These are phyloP conservation scores for Parthenolecanium corni DNA, from an alignment of 2,888 invertebrate species.

Conservation along the genomic window DNA sequence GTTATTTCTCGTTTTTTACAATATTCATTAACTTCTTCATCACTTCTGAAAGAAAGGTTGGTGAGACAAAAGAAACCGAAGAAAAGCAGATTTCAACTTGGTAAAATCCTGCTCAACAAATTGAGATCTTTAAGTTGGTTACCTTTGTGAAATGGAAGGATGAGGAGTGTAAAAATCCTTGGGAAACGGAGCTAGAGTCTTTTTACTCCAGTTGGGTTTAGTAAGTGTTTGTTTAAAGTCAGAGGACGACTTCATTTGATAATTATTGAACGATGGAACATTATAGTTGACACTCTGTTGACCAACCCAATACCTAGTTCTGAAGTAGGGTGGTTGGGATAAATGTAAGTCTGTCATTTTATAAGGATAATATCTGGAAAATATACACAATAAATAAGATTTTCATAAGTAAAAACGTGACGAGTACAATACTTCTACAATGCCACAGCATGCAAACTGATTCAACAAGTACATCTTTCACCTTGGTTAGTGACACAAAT, in stretches of 20 bases:
- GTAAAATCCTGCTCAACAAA: neutral
- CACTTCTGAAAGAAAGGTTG: slow-evolving; percentile 40
- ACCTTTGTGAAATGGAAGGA: slow-evolving; percentile 49
- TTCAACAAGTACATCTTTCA: neutral
- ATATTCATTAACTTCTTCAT: slow-evolving; percentile 61
- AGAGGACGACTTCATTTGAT: slow-evolving; percentile 7
- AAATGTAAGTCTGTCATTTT: slow-evolving; percentile 23
- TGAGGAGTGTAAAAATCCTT: slow-evolving; percentile 89
- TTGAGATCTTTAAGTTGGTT: neutral
- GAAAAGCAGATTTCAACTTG: neutral
- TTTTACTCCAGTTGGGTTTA: slow-evolving; percentile 79
- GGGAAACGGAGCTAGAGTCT: slow-evolving; percentile 71
- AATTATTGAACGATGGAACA: slow-evolving; percentile 6
- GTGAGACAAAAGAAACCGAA: neutral
- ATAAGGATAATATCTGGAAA: neutral
- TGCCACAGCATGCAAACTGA: neutral
- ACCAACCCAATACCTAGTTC: slow-evolving; percentile 23
- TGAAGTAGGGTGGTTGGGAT: slow-evolving; percentile 20
- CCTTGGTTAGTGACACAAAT: neutral
- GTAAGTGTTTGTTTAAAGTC: slow-evolving; percentile 42
- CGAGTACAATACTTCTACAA: too few relatives aligned
- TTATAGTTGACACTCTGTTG: slow-evolving; percentile 18
- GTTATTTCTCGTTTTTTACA: slow-evolving; percentile 73
- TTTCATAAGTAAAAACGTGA: too few relatives aligned
- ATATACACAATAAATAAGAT: slow-evolving; percentile 1